Conservation (phyloP, 1,140 invertebrate species). For the Platorchestia sp. region DNA sequence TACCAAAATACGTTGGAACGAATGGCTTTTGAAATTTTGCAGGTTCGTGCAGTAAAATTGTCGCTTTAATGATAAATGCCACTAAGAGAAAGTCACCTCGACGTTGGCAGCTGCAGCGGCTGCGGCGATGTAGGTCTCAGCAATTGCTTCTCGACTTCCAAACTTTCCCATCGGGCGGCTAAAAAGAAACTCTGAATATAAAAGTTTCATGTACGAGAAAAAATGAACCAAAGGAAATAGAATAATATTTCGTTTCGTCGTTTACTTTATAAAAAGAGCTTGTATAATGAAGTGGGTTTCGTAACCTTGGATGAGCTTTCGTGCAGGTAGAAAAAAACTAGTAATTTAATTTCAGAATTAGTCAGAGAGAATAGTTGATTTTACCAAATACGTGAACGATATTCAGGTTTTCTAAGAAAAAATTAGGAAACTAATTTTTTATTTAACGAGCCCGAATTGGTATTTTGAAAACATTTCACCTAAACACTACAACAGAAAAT, state of each 20-base stretch:
- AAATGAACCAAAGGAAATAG: not conserved
- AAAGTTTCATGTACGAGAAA: not conserved
- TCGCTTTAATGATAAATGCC: not conserved
- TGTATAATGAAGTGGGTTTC: not conserved
- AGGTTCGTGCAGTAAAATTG: not conserved
- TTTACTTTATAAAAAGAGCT: not conserved
- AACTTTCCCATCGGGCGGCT: not conserved
- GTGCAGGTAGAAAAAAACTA: too few species aligned
- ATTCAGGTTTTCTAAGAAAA: too few species aligned
- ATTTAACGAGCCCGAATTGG: too few species aligned
- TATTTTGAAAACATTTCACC: too few species aligned
- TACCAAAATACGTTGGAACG: not conserved
- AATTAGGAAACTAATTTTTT: too few species aligned
- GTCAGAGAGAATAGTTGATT: too few species aligned
- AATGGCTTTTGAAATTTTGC: not conserved
- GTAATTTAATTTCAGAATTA: too few species aligned
- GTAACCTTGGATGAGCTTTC: too few species aligned
- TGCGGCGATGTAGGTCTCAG: not conserved
- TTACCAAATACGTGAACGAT: too few species aligned
- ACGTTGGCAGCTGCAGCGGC: not conserved
- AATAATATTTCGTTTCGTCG: not conserved
- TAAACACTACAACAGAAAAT: too few species aligned
- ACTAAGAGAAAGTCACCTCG: too few species aligned
- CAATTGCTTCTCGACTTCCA: not conserved
- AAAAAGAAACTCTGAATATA: not conserved